Evolutionary conservation across 92 coral and sea anemone species (phyloP).

Genomic region (Zoanthus solanderi): DNA sequence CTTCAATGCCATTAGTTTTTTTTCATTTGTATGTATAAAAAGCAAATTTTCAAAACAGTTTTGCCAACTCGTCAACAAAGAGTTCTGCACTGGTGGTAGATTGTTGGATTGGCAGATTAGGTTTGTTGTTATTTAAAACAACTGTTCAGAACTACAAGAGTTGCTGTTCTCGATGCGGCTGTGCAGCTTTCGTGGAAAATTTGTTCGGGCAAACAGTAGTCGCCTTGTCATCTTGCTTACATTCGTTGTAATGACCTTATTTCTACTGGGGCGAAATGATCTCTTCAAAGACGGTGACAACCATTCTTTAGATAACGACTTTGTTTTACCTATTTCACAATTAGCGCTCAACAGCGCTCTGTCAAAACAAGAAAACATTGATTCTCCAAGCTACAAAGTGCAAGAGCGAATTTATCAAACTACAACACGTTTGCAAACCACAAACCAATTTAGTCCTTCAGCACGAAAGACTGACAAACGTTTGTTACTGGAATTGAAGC

Average conservation of each 20-base stretch:
- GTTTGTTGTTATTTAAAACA: background rate
- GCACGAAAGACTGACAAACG: conserved; percentile 27
- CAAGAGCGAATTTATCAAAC: background rate
- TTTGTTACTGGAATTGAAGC: conserved; percentile 45
- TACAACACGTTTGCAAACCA: background rate
- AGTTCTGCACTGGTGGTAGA: conserved; percentile 18
- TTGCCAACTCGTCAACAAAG: conserved; percentile 25
- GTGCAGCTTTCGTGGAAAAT: conserved; percentile 30
- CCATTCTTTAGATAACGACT: background rate
- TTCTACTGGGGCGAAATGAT: conserved; percentile 26
- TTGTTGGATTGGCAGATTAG: background rate
- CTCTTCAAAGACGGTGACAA: conserved; percentile 5
- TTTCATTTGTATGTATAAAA: background rate
- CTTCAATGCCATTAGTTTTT: conserved; percentile 10
- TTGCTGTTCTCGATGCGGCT: conserved; percentile 28
- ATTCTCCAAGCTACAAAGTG: background rate
- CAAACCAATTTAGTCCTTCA: background rate
- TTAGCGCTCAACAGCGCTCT: background rate
- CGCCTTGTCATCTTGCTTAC: conserved; percentile 5
- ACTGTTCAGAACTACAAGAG: background rate
- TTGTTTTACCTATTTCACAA: background rate
- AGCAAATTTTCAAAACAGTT: conserved; percentile 2
- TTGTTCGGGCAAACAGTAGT: conserved; percentile 5
- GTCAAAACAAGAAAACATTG: background rate
- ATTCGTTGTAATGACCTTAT: background rate